Evolutionary conservation across 2,888 invertebrate species (phyloP), one percentile per base, ranked within the genome.

Genomic region (Autographa gamma): DNA sequence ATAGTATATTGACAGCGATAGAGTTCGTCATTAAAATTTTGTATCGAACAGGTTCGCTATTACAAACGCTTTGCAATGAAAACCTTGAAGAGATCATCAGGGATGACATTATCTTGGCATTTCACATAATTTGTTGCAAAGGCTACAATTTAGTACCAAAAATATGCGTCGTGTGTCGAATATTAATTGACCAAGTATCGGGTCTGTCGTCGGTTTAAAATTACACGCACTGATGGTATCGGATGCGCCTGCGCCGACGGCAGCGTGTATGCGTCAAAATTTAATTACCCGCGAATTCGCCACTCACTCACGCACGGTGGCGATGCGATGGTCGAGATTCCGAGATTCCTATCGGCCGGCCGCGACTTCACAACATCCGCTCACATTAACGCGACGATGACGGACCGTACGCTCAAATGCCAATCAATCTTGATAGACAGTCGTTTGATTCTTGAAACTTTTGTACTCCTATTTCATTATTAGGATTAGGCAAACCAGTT

Each of bases 241-340:
- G 82, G 79, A 78, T 78, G 84, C 81, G 83, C 80, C 73, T 68
- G 84, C 80, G 82, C 84, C 85, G 81, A 80, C 87, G 85, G 86
- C 86, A 85, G 81, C 75, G 79, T 78, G 82, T 80, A 81, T 86
- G 90, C 88, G 88, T 90, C 89, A 88, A 92, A 91, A 92, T 91
- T 93, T 92, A 93, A 93, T 93, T 92, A 93, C 87, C 89, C 86
- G 88, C 90, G 82, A 92, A 92, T 91, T 93, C 87, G 86, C 88
- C 88, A 87, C 87, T 90, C 86, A 86, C 86, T 88, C 88, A 88
- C 83, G 84, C 86, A 69, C 74, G 66, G 80, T 76, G 48, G 11
- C 54, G 54, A 56, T 56, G 11, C 74, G 66, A 80, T 76, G 43
- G 18, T 16, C 54, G 54, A 56, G 18, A 18, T 69, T 66, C 81